Percentiles rank a stretch among this genome's conserved stretches.
phyloP scores from a whole-genome alignment of 2,113 vertebrate genomes.

The Acrocephalus kingi region DNA sequence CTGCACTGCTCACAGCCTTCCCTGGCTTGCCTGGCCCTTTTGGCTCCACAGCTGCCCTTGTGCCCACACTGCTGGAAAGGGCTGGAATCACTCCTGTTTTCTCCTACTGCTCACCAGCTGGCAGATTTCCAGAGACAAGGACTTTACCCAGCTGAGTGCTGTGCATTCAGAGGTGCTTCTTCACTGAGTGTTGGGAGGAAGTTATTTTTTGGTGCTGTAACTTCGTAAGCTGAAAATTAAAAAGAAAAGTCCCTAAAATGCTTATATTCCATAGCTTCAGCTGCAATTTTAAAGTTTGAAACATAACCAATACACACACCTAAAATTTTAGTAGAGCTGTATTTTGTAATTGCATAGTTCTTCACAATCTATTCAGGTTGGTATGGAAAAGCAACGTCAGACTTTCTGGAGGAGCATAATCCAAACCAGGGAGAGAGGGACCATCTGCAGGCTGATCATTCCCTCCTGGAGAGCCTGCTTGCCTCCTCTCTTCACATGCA shows the following conservation, averaged over 20 bases:
- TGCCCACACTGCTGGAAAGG: not conserved
- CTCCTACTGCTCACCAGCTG: not conserved
- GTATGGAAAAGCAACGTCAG: not conserved
- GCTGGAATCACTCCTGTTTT: not conserved
- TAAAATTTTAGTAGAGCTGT: not conserved
- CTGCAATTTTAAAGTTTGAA: not conserved
- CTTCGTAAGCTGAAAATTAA: not conserved
- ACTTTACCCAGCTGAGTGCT: not conserved
- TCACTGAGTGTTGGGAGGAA: not conserved
- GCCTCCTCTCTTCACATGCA: fast-evolving
- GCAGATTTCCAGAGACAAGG: not conserved
- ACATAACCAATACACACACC: not conserved
- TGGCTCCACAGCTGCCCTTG: not conserved
- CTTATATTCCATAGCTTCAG: not conserved
- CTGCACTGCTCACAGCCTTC: not conserved
- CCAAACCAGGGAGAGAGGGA: not conserved
- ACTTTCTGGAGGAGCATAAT: not conserved
- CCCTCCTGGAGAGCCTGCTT: not conserved
- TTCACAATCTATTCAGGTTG: not conserved
- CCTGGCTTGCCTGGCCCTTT: not conserved
- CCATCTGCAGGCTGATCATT: too few species aligned
- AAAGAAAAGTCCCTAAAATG: not conserved
- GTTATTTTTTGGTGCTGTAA: not conserved
- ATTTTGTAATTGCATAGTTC: not conserved
- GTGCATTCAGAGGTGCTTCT: not conserved